Conservation (phyloP, 92 coral and sea anemone species). For the Zoanthus solanderi region DNA sequence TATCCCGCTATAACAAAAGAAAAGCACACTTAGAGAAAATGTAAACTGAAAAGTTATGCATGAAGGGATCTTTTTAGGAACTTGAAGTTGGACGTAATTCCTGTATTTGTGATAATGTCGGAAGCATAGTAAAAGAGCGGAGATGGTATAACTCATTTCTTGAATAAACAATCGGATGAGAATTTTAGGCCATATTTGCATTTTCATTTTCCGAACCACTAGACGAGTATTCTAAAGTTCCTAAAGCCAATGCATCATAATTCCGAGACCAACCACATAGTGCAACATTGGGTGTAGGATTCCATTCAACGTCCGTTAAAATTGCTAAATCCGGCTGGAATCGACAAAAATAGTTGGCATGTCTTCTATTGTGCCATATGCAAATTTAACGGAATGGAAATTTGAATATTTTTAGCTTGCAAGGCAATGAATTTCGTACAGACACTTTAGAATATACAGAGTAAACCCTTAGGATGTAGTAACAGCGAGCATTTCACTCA, state of each 20-base stretch:
- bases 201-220: neutral
- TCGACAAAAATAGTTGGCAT: neutral
- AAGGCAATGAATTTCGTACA: neutral
- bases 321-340: neutral
- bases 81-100: neutral
- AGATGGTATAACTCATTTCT: too few species aligned
- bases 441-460: neutral
- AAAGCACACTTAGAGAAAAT: neutral
- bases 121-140: neutral
- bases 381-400: neutral
- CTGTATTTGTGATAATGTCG: neutral
- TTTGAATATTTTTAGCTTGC: neutral
- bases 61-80: too few species aligned
- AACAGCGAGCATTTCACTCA: neutral
- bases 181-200: neutral
- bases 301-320: neutral
- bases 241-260: neutral
- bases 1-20: constrained; percentile 67
- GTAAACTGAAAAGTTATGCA: too few species aligned
- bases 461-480: constrained; percentile 5
- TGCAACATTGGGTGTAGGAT: neutral
- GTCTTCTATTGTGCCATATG: neutral
- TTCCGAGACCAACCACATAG: neutral
- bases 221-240: neutral
- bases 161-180: too few species aligned